These are phyloP conservation scores for Meloidogyne hapla DNA, from an alignment of 1,140 invertebrate species.

Conservation along the genomic window DNA sequence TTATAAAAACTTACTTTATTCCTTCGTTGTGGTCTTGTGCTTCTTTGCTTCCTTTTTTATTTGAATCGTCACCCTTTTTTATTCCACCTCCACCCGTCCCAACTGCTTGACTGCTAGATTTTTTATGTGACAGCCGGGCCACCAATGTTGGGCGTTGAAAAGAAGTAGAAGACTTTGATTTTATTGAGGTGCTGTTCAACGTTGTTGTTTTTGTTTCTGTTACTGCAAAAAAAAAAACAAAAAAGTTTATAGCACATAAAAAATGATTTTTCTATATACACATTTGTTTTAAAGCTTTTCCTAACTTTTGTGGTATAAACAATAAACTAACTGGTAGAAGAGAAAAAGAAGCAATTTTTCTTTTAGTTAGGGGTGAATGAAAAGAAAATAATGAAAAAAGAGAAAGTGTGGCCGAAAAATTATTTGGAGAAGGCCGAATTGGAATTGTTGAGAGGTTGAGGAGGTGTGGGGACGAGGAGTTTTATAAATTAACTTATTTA, in stretches of 20 bases:
- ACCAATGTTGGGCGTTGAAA: not conserved
- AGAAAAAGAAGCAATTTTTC: no score
- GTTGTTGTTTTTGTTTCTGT: not conserved
- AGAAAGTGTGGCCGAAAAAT: no score
- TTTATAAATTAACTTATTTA: no score
- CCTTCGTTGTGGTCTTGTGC: not conserved
- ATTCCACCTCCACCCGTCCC: not conserved
- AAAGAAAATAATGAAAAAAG: no score
- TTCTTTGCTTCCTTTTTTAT: not conserved
- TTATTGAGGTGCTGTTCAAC: not conserved
- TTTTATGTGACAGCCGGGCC: slow-evolving; percentile 1
- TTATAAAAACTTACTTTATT: not conserved
- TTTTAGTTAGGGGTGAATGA: no score
- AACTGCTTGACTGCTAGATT: not conserved
- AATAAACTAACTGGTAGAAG: no score
- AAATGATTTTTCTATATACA: no score
- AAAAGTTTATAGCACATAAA: not conserved
- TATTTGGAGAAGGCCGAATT: no score
- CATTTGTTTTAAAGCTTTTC: no score
- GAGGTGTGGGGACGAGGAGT: no score
- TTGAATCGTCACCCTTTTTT: slow-evolving; percentile 2
- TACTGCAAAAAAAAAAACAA: not conserved
- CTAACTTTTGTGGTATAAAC: no score
- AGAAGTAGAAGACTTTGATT: not conserved
- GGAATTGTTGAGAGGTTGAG: no score